A percentile compares a stretch with the other conserved stretches of the same genome.
These are phyloP conservation scores for Trinorchestia longiramus DNA, from an alignment of 1,140 invertebrate genomes.

Conservation along the genomic window DNA sequence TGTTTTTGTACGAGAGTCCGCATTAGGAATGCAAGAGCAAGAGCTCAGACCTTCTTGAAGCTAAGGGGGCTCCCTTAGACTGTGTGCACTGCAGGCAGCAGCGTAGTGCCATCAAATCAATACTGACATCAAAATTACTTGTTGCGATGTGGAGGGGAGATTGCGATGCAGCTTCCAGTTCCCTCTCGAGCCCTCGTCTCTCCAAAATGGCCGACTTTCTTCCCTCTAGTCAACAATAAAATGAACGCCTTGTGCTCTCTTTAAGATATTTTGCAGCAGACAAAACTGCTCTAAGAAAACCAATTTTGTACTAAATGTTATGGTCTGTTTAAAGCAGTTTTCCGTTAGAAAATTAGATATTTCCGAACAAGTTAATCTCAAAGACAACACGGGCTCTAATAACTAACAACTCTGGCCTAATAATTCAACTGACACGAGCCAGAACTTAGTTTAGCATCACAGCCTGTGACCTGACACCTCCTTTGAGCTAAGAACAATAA, in stretches of 20 bases:
- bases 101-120: constrained; percentile 15
- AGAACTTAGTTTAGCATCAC: neutral
- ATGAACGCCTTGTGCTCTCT: neutral
- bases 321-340: neutral
- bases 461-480: neutral
- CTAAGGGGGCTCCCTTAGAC: neutral
- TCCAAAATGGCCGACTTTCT: constrained; percentile 16
- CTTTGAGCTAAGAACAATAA: neutral
- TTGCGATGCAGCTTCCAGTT: constrained; percentile 42
- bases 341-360: neutral
- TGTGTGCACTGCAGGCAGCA: neutral
- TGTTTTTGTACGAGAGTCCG: neutral
- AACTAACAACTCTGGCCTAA: neutral
- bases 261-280: neutral
- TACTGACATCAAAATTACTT: constrained; percentile 51
- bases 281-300: neutral
- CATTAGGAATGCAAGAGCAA: neutral
- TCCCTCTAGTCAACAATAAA: neutral
- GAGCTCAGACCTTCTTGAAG: neutral
- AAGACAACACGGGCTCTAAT: neutral
- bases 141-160: constrained; percentile 48
- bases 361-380: neutral
- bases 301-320: neutral
- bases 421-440: neutral
- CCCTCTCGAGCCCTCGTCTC: neutral